A percentile compares a stretch with the other conserved stretches of the same genome.
Conservation (phyloP, 2,888 invertebrate species). For the Machimus rusticus region DNA sequence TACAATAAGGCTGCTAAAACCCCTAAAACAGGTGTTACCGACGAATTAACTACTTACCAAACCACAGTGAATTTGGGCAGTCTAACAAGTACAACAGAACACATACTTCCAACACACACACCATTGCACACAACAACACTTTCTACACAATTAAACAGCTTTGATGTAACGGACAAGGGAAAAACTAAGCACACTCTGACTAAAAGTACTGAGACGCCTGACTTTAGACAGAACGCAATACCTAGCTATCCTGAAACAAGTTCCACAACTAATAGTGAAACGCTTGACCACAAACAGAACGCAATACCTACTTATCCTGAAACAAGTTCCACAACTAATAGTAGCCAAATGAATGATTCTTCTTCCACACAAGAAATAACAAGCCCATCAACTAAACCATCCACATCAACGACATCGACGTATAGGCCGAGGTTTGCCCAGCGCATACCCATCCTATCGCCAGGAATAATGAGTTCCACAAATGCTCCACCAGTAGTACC, state of each 20-base stretch:
- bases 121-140: conserved; percentile 36
- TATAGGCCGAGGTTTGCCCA: conserved; percentile 48
- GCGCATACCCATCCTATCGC: conserved; percentile 49
- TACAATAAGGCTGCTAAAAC: conserved; percentile 22
- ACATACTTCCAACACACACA: conserved; percentile 34
- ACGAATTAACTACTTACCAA: neutral
- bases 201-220: neutral
- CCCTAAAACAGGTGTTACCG: neutral
- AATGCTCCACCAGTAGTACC: conserved; percentile 63
- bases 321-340: conserved; percentile 33
- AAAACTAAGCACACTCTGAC: neutral
- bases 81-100: conserved; percentile 1
- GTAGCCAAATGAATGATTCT: neutral
- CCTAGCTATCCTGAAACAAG: conserved; percentile 31
- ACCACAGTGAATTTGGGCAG: neutral
- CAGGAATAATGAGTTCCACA: conserved; percentile 43
- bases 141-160: conserved; percentile 12
- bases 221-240: neutral
- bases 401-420: conserved; percentile 44
- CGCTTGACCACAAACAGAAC: conserved; percentile 40
- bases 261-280: conserved; percentile 39
- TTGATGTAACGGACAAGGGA: neutral
- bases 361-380: conserved; percentile 37
- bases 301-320: conserved; percentile 29
- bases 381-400: conserved; percentile 36